A percentile compares a stretch with the other conserved stretches of the same genome.
phyloP scores from a whole-genome alignment of 2,888 invertebrate genomes.

The Tetragonisca angustula region DNA sequence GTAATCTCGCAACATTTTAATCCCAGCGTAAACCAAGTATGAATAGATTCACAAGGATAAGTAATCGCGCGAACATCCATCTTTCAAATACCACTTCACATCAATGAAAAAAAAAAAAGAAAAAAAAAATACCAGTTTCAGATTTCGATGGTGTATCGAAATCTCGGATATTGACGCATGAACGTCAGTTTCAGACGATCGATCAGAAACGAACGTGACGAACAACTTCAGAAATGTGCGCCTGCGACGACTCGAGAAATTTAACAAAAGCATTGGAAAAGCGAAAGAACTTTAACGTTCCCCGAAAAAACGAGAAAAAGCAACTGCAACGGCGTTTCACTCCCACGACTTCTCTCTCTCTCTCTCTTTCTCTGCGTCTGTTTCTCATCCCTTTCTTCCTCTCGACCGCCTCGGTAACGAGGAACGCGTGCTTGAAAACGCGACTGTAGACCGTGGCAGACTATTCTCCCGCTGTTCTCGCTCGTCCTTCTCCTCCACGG shows the following conservation, averaged over 20 bases:
- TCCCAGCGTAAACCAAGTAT: no score
- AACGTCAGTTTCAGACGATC: no score
- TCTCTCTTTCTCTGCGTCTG: not conserved
- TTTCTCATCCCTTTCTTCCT: not conserved
- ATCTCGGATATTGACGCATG: not conserved
- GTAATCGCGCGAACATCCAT: no score
- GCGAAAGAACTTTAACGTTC: conserved; percentile 1
- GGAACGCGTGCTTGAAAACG: conserved; percentile 52
- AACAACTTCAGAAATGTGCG: not conserved
- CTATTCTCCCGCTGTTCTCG: conserved; percentile 38
- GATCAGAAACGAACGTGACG: not conserved
- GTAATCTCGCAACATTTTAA: no score
- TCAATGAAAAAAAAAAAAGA: not conserved
- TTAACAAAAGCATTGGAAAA: not conserved
- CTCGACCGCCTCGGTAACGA: conserved; percentile 21
- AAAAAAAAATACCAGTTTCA: not conserved
- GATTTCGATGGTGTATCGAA: not conserved
- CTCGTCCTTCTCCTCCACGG: conserved; percentile 20
- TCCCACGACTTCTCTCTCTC: conserved; percentile 10
- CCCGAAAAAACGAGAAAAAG: not conserved
- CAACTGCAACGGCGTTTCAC: conserved; percentile 5
- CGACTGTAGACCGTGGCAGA: conserved; percentile 45
- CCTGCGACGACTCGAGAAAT: not conserved
- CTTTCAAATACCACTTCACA: no score
- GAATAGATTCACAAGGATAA: no score